Base-by-base conservation (phyloP, 2,797 vertebrate species). In the Leptoclinus maculatus region DNA sequence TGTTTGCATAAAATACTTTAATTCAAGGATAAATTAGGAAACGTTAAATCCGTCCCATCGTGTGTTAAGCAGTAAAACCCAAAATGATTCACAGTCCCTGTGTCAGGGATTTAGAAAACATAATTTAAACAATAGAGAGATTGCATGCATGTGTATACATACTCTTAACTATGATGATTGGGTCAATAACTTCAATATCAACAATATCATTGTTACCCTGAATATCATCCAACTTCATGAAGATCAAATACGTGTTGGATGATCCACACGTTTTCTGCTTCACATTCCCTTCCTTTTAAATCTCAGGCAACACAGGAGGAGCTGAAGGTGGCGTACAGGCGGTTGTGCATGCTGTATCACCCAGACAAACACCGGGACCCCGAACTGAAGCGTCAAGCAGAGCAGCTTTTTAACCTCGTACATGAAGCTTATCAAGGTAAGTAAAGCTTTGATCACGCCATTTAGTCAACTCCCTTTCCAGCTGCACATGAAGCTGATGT, bases 321-420 rank as follows among this genome's bases (percentile, higher is more conserved):
- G 89, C 94, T 99, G 62, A 99, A 98, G 90, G 97, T 95, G 0
- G 96, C 98, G 1, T 99, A 99, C 94, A 96, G 98, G 60, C 93
- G 98, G 56, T 91, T 99, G 76, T 99, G 98, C 66, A 99, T 99
- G 98, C 92, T 99, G 0, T 99, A 99, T 95, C 98, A 99, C 74
- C 98, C 98, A 0, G 98, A 99, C 95, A 99, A 99, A 94, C 98
- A 99, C 94, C 88, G 98, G 58, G 97, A 99, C 92, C 97, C 97
- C 0, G 98, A 99, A 85, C 96, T 99, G 73, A 99, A 99, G 82
- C 90, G 54, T 0, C 98, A 99, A 74, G 98, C 98, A 0, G 98
- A 99, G 41, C 95, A 95, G n/a, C 97, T 99, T 41, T 99, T 99
- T 91, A 99, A 98, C 95, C 96, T 98, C 1, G 97, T 98, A 19